Evolutionary conservation across 2,888 invertebrate species (phyloP), one percentile per base, ranked within the genome.

Genomic region (Cabera pusaria): DNA sequence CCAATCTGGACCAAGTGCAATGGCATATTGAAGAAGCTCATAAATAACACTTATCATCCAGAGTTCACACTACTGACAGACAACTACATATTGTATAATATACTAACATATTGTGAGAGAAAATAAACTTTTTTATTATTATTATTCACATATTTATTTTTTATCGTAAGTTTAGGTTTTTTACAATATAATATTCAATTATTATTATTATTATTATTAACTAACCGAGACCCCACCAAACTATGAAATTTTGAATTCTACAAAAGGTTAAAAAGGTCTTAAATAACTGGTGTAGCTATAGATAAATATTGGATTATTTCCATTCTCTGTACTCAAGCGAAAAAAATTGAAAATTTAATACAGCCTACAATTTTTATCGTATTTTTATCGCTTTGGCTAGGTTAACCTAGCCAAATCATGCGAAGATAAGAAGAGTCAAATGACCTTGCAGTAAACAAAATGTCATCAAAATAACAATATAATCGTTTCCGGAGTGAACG

Each of bases 21-120:
- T 75, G 79, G 72, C 78, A 80, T 76, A 75, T 72, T 73, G 74
- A 63, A 64, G 56, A 69, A 64, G 56, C 63, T 72, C 71, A 83
- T 85, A 83, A 85, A 84, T 83, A 71, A 78, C 75, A 85, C 73
- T 84, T 83, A 83, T 80, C 79, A 72, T 65, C 60, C 63, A 52
- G 63, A 58, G 49, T 59, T 56, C 67, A 62, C 60, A 67, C 55
- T 59, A 67, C 61, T 64, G 71, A 74, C 64, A 49, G 65, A 66
- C 79, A n/a, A n/a, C n/a, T n/a, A n/a, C n/a, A n/a, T n/a, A n/a
- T n/a, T n/a, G n/a, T n/a, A n/a, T n/a, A n/a, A n/a, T n/a, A n/a
- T n/a, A n/a, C n/a, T n/a, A n/a, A n/a, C n/a, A n/a, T n/a, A n/a
- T n/a, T n/a, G n/a, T n/a, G n/a, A n/a, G n/a, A n/a, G n/a, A n/a